Base-by-base conservation (phyloP, 2,113 vertebrate species). In the Bostrychus sinensis region DNA sequence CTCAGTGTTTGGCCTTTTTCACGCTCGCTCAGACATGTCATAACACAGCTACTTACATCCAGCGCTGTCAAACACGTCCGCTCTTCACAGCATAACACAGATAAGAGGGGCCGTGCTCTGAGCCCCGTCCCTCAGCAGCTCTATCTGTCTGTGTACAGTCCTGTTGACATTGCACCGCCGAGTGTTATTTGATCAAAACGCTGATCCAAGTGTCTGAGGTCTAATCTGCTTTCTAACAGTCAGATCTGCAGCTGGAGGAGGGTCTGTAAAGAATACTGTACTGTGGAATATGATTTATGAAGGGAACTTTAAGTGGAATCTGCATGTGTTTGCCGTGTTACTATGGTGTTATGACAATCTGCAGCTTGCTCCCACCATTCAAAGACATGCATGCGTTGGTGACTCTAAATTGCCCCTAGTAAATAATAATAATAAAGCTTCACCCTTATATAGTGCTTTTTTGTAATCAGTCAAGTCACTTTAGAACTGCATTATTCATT, bases 31-130 rank as follows among this genome's bases (percentile, higher is more conserved):
- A 86, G 85, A 88, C 88, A 83, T 89, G 91, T 89, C 91, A 89
- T 86, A 91, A 90, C 88, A 85, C 70, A 19, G 81, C 83, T 84
- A 85, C 84, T 79, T 87, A 88, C 89, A 85, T 88, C 62, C 74
- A 77, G 67, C 61, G 63, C 85, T 87, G 87, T 92, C 91, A 92
- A 88, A 91, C 84, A 88, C 54, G 81, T 89, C 86, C 83, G 69
- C 77, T 84, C 70, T 69, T 46, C 78, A 83, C 86, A 88, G 81
- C 84, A 87, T 82, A 86, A 83, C 82, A 88, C 86, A 88, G 86
- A 89, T 89, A 89, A 89, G 82, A 85, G 48, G 82, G 75, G 70
- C 80, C 78, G 59, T 66, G 80, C 83, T 81, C 69, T 77, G 78
- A 86, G 62, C 82, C 66, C 72, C 83, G 67, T 86, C 66, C 39